These are phyloP conservation scores for Chelmon rostratus DNA, from an alignment of 2,797 vertebrate genomes.

Conservation along the genomic window DNA sequence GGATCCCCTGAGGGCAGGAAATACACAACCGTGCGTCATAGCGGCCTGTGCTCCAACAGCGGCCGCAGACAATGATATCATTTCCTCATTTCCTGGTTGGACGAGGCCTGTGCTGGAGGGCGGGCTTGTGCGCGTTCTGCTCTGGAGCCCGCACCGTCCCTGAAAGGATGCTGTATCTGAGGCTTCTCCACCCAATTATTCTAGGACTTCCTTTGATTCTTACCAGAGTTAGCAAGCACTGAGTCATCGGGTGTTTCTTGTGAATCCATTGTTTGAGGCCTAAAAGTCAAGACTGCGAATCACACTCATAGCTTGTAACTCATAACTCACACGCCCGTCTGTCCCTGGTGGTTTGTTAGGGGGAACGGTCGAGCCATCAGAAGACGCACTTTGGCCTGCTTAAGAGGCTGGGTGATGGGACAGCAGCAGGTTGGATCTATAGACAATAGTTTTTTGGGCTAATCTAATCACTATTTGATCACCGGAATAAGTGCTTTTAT, in stretches of 20 bases:
- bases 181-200: slow-evolving; percentile 57
- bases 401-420: background rate
- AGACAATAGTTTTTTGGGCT: background rate
- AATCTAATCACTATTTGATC: background rate
- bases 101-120: slow-evolving; percentile 30
- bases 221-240: slow-evolving; percentile 5
- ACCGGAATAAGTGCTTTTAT: background rate
- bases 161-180: slow-evolving; percentile 49
- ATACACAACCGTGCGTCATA: slow-evolving; percentile 61
- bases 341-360: background rate
- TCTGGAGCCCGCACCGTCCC: slow-evolving; percentile 55
- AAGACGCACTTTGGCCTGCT: background rate
- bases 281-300: background rate
- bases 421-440: background rate
- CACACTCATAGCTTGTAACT: background rate
- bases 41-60: slow-evolving; percentile 22
- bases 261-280: slow-evolving; percentile 38
- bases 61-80: slow-evolving; percentile 76
- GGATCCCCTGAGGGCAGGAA: slow-evolving; percentile 59
- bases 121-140: slow-evolving; percentile 19
- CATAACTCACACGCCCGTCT: background rate
- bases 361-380: background rate
- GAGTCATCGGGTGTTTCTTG: slow-evolving; percentile 43
- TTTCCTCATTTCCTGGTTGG: slow-evolving; percentile 71
- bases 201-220: slow-evolving; percentile 57